phyloP scores from a whole-genome alignment of 2,797 vertebrate genomes.

The Botia kubotai region DNA sequence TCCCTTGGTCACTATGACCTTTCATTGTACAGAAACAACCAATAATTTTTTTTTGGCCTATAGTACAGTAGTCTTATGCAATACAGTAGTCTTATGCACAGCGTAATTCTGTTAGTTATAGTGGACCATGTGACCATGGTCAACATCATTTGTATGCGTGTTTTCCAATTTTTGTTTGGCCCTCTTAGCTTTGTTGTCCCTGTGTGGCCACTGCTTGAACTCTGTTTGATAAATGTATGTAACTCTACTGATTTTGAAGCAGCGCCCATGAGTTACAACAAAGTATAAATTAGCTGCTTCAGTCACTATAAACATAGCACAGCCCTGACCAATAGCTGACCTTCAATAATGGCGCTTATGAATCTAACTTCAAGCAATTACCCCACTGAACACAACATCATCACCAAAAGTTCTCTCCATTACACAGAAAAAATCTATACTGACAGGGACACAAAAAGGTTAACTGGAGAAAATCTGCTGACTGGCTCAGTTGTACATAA shows the following conservation, averaged over 20 bases:
- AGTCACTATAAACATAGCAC: neutral
- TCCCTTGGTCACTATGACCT: too few species aligned
- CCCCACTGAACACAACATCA: constrained; percentile 6
- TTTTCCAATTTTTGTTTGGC: neutral
- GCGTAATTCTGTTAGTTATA: neutral
- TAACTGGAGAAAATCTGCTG: constrained; percentile 13
- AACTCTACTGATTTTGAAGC: neutral
- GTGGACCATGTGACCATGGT: neutral
- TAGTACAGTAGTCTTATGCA: too few species aligned
- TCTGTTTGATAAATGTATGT: constrained; percentile 9
- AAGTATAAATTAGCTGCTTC: neutral
- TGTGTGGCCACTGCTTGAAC: constrained; percentile 1
- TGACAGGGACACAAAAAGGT: constrained; percentile 38
- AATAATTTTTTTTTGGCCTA: too few species aligned
- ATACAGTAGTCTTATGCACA: too few species aligned
- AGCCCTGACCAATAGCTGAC: constrained; percentile 1
- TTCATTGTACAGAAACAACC: too few species aligned
- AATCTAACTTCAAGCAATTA: constrained; percentile 30
- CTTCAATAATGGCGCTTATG: constrained; percentile 33
- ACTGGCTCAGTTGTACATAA: constrained; percentile 7
- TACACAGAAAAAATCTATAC: constrained; percentile 18
- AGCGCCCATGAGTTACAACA: neutral
- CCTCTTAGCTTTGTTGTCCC: constrained; percentile 1
- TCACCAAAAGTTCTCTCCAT: constrained; percentile 11
- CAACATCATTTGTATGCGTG: neutral